A percentile compares a stretch with the other conserved stretches of the same genome.
These are phyloP conservation scores for Pachycephus smyrnensis DNA, from an alignment of 2,888 invertebrate species.

Conservation along the genomic window DNA sequence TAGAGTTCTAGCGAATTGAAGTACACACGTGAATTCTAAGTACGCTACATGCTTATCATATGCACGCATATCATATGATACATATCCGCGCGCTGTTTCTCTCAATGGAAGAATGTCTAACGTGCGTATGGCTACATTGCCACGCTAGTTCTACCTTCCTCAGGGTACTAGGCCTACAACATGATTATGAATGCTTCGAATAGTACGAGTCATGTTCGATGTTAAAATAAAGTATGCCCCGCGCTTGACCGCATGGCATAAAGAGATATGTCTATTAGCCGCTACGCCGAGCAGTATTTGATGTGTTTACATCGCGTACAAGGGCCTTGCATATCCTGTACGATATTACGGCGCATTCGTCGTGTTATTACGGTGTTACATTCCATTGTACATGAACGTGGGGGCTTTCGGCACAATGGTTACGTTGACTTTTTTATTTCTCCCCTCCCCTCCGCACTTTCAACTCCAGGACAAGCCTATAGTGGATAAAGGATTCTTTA, in stretches of 20 bases:
- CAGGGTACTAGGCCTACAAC: neutral
- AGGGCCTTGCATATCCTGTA: conserved; percentile 27
- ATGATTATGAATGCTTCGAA: conserved; percentile 30
- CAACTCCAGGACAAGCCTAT: neutral
- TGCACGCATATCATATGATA: neutral
- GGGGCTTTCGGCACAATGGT: conserved; percentile 38
- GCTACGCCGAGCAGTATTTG: conserved; percentile 24
- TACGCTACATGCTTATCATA: neutral
- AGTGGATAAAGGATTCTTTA: neutral
- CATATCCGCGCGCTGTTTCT: neutral
- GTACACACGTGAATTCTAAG: neutral
- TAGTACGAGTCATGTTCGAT: conserved; percentile 26
- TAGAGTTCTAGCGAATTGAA: neutral
- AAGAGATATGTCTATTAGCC: conserved; percentile 39
- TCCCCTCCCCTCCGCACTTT: neutral
- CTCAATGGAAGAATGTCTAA: neutral
- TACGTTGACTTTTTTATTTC: conserved; percentile 19
- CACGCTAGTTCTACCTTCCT: conserved; percentile 18
- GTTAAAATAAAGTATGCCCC: conserved; percentile 17
- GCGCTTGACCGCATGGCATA: conserved; percentile 17
- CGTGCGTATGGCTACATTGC: neutral
- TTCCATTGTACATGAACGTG: conserved; percentile 43
- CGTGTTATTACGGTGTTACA: conserved; percentile 52
- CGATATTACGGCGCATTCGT: conserved; percentile 42
- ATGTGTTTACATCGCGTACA: conserved; percentile 31